Evolutionary conservation across 2,888 invertebrate genomes (phyloP).

Genomic region (Synergus laeviventris): DNA sequence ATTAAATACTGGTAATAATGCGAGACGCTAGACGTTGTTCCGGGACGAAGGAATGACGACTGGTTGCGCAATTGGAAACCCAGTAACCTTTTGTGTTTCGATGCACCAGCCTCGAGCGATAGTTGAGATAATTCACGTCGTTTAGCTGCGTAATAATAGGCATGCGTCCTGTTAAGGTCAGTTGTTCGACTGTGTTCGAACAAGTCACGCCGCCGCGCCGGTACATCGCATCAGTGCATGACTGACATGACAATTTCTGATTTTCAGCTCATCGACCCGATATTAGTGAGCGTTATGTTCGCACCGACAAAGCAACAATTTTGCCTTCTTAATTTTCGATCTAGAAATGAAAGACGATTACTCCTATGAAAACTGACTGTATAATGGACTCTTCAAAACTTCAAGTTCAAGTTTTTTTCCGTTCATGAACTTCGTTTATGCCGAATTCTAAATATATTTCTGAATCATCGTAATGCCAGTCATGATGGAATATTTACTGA

Average conservation of each 20-base stretch:
- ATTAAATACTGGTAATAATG: constrained; percentile 1
- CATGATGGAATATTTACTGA: too few species aligned
- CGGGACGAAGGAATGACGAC: constrained; percentile 51
- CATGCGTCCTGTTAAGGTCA: constrained; percentile 67
- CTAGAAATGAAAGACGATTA: too few species aligned
- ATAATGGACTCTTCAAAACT: too few species aligned
- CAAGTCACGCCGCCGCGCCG: constrained; percentile 62
- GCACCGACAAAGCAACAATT: not conserved
- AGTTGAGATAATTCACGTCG: constrained; percentile 53
- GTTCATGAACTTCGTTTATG: too few species aligned
- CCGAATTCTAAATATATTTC: too few species aligned
- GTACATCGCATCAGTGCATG: constrained; percentile 59
- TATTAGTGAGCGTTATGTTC: not conserved
- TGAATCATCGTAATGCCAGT: too few species aligned
- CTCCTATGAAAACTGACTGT: too few species aligned
- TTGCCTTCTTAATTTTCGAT: constrained; percentile 34
- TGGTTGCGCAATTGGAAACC: constrained; percentile 68
- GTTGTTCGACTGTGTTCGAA: constrained; percentile 65
- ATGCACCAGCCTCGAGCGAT: constrained; percentile 50
- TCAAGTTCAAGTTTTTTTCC: too few species aligned
- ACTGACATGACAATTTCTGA: constrained; percentile 61
- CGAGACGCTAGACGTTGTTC: constrained; percentile 44
- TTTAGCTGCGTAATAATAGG: constrained; percentile 63
- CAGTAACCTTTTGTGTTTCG: constrained; percentile 70
- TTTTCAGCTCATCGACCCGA: constrained; percentile 46